Base-by-base conservation (phyloP, 2,113 vertebrate species). In the Gobiocypris rarus region DNA sequence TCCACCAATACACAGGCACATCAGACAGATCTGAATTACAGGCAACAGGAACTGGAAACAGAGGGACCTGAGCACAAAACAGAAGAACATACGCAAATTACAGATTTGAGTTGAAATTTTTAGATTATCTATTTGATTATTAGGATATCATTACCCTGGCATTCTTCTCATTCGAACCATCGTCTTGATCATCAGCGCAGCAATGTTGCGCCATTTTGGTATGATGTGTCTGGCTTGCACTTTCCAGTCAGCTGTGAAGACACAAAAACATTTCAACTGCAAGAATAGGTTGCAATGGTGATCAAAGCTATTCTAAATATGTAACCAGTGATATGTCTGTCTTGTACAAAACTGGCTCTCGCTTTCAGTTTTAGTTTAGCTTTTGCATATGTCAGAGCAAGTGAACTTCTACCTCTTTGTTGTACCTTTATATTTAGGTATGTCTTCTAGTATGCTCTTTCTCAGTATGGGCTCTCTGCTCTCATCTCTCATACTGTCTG, bases 11-110 rank as follows among this genome's bases (percentile, higher is more conserved):
- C 95, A 95, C 81, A 95, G 70, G 75, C 94, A 94, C 91, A 95
- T 94, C 63, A 95, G 93, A 31, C 92, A 93, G 88, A 95, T 91
- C 91, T 95, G 94, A 91, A 95, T 94, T 81, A 94, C 94, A 0
- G 95, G 94, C 88, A 95, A 89, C 65, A 95, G 34, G 91, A 95
- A 95, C 93, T 95, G 94, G 90, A 95, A 95, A 88, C 93, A 94
- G 86, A 95, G 45, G 2, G 93, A 94, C 71, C 95, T 95, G 65
- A 56, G 48, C 22, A 26, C 31, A 82, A 71, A 56, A 19, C 11
- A 54, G 38, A 41, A 9, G 45, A 56, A 59, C 17, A 13, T 10
- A 24, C 31, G 34, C 63, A 38, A 38, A 38, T 38, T 2, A 19
- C 8, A 38, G 31, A 38, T 19, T 67, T 67, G 28, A 34, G 7